These are phyloP conservation scores for Ceuthmochares aereus DNA, from an alignment of 2,113 vertebrate genomes.

Conservation along the genomic window DNA sequence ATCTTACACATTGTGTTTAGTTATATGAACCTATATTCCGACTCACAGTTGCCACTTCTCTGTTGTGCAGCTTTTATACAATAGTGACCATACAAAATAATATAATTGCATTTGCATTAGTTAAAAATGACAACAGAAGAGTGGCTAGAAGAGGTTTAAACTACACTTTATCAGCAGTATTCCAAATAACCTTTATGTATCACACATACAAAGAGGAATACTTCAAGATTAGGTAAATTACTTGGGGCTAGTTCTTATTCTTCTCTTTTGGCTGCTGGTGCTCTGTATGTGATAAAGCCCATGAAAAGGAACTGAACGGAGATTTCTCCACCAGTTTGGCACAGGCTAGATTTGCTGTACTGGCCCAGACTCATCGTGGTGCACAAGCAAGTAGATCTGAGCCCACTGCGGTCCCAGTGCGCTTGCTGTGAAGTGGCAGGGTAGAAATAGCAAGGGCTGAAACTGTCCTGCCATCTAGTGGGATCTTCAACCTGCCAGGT, in stretches of 20 bases:
- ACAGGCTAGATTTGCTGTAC: background rate
- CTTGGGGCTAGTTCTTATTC: background rate
- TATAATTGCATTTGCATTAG: background rate
- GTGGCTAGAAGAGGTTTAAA: background rate
- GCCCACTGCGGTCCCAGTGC: background rate
- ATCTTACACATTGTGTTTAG: background rate
- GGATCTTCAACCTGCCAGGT: background rate
- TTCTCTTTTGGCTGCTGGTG: background rate
- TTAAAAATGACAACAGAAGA: background rate
- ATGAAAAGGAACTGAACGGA: background rate
- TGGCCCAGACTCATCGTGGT: accelerated
- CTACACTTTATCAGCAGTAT: background rate
- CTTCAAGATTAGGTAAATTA: background rate
- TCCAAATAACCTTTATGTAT: background rate
- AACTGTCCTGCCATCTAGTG: constrained; percentile 55
- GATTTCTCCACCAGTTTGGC: background rate
- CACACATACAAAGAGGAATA: background rate
- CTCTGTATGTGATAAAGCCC: background rate
- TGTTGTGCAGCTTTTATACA: background rate
- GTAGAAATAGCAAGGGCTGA: background rate
- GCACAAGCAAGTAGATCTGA: background rate
- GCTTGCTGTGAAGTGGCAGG: background rate
- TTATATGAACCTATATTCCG: background rate
- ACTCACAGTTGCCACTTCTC: background rate
- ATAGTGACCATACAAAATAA: background rate